phyloP scores from a whole-genome alignment of 1,140 invertebrate genomes.

The Brachionus manjavacas region DNA sequence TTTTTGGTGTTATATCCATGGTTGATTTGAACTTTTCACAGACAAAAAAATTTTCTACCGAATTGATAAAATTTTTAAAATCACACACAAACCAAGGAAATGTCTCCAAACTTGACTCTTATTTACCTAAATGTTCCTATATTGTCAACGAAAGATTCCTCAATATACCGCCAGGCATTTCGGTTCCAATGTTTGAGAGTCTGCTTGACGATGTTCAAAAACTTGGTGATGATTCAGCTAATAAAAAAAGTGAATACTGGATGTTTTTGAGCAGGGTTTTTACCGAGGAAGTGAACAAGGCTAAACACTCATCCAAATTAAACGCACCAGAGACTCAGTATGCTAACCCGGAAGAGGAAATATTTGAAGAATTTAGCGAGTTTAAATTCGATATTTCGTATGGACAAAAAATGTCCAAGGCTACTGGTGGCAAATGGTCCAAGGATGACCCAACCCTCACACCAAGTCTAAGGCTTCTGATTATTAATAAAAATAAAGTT shows the following conservation, averaged over 20 bases:
- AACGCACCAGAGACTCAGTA: background rate
- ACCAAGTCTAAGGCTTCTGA: background rate
- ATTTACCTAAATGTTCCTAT: background rate
- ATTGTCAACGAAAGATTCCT: constrained; percentile 35
- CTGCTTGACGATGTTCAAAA: constrained; percentile 6
- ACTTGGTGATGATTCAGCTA: background rate
- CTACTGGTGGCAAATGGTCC: constrained; percentile 9
- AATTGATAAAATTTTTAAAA: constrained; percentile 22
- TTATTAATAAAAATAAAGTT: background rate
- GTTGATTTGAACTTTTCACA: background rate
- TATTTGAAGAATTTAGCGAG: constrained; percentile 32
- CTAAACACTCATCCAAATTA: background rate
- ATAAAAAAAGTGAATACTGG: constrained; percentile 33
- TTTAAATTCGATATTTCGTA: constrained; percentile 25
- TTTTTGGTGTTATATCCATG: constrained; percentile 30
- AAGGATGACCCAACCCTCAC: constrained; percentile 4
- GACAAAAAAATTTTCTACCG: constrained; percentile 4
- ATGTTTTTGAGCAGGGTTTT: background rate
- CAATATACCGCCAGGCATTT: constrained; percentile 38
- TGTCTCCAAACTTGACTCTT: background rate
- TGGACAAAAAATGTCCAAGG: constrained; percentile 3
- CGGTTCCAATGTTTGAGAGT: constrained; percentile 37
- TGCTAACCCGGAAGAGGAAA: constrained; percentile 33
- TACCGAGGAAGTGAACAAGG: background rate
- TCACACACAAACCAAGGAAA: background rate